Percentiles rank a stretch among this genome's conserved stretches.
Conservation (phyloP, 2,113 vertebrate species). For the Equus quagga region DNA sequence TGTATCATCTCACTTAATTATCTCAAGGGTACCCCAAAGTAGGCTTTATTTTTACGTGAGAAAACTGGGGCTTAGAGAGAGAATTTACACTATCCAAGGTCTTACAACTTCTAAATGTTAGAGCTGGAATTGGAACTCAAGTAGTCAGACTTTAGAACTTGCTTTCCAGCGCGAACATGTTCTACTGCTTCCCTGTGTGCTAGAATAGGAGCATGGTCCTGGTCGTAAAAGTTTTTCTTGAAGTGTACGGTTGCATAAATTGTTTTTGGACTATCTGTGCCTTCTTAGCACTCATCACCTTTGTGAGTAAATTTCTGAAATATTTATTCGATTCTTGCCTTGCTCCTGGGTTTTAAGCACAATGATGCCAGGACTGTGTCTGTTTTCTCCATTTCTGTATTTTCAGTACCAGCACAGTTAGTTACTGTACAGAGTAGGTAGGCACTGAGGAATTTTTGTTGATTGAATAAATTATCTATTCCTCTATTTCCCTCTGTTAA, state of each 20-base stretch:
- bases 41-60: conserved; percentile 16
- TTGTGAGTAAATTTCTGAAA: conserved; percentile 40
- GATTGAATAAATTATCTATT: conserved; percentile 44
- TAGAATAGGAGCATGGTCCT: conserved; percentile 5
- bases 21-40: neutral
- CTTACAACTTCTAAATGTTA: neutral
- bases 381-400: neutral
- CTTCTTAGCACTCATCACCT: conserved; percentile 24
- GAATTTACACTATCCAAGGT: neutral
- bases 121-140: conserved; percentile 40
- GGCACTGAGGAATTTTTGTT: conserved; percentile 18
- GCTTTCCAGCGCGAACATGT: neutral
- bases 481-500: conserved; percentile 54
- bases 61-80: neutral
- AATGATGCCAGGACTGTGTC: neutral
- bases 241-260: conserved; percentile 9
- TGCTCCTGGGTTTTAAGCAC: conserved; percentile 17
- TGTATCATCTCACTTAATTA: neutral
- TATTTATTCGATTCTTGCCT: conserved; percentile 35
- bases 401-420: neutral
- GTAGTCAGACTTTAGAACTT: conserved; percentile 16
- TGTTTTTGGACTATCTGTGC: conserved; percentile 24
- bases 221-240: neutral
- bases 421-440: neutral
- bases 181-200: neutral